Conservation (phyloP, 2,113 vertebrate species). For the Abramis brama region DNA sequence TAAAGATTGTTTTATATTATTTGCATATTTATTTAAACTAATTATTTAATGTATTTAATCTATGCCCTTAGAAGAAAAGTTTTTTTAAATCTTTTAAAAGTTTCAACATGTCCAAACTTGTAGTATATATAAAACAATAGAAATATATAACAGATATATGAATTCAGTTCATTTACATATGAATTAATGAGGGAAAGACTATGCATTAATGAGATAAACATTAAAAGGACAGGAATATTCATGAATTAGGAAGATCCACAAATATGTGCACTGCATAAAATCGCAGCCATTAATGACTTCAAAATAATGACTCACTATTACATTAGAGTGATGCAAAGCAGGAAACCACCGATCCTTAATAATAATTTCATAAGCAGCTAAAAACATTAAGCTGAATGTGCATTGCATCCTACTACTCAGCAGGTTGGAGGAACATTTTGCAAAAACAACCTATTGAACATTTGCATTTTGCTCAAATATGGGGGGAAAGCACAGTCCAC, state of each 20-base stretch:
- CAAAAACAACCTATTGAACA: neutral
- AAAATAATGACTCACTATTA: conserved; percentile 17
- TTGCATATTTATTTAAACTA: neutral
- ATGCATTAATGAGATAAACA: conserved; percentile 32
- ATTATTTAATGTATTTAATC: neutral
- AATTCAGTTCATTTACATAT: conserved; percentile 41
- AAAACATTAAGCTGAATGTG: conserved; percentile 22
- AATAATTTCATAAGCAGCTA: conserved; percentile 14
- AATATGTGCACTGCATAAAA: conserved; percentile 17
- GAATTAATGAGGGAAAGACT: conserved; percentile 4
- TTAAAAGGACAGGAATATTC: conserved; percentile 3
- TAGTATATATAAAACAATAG: conserved; percentile 29
- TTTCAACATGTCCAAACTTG: neutral
- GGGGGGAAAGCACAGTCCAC: neutral
- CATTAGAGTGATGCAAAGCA: conserved; percentile 8
- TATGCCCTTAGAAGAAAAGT: neutral
- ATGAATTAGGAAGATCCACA: conserved; percentile 6
- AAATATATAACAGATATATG: conserved; percentile 37
- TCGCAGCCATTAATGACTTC: conserved; percentile 7
- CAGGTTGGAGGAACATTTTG: neutral
- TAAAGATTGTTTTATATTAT: too few relatives aligned
- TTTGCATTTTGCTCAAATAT: neutral
- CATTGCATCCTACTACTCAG: conserved; percentile 1
- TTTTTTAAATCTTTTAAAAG: neutral
- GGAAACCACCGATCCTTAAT: conserved; percentile 10